phyloP scores from a whole-genome alignment of 37 sponge, comb jelly and placozoan genomes.

The Hexactinellida sp. region DNA sequence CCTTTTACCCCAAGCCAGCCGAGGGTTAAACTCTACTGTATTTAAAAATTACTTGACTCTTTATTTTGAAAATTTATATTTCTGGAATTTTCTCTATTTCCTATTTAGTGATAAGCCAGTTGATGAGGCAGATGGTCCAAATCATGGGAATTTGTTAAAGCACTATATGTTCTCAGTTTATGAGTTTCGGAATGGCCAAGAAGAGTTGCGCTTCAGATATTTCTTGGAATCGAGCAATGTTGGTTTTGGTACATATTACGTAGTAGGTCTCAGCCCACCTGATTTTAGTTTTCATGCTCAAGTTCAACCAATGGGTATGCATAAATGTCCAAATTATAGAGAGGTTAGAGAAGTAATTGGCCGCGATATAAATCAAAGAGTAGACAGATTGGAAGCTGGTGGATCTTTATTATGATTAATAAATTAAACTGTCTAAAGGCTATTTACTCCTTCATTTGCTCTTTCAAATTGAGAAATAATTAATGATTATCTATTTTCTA shows the following conservation, averaged over 20 bases:
- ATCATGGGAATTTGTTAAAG: background rate
- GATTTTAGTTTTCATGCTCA: conserved; percentile 15
- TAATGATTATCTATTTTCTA: too few relatives aligned
- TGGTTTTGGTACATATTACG: conserved; percentile 7
- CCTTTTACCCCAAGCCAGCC: too few relatives aligned
- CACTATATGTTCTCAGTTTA: conserved; percentile 6
- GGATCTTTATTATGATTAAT: background rate
- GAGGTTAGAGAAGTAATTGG: background rate
- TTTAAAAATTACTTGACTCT: too few relatives aligned
- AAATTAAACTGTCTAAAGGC: background rate
- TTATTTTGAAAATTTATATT: too few relatives aligned
- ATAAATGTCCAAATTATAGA: background rate
- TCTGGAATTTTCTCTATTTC: too few relatives aligned
- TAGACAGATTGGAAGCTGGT: background rate
- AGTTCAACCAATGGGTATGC: conserved; percentile 15
- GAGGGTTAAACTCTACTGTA: too few relatives aligned
- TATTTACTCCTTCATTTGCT: too few relatives aligned
- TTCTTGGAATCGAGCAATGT: conserved; percentile 11
- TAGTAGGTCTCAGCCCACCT: conserved; percentile 2
- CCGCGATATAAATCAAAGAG: background rate
- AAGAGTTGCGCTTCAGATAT: background rate
- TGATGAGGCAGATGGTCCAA: background rate
- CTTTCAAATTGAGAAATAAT: too few relatives aligned
- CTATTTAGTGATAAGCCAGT: background rate
- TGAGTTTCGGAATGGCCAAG: conserved; percentile 5